Evolutionary conservation across 2,797 vertebrate species (phyloP).

Genomic region (Tachyglossus aculeatus): DNA sequence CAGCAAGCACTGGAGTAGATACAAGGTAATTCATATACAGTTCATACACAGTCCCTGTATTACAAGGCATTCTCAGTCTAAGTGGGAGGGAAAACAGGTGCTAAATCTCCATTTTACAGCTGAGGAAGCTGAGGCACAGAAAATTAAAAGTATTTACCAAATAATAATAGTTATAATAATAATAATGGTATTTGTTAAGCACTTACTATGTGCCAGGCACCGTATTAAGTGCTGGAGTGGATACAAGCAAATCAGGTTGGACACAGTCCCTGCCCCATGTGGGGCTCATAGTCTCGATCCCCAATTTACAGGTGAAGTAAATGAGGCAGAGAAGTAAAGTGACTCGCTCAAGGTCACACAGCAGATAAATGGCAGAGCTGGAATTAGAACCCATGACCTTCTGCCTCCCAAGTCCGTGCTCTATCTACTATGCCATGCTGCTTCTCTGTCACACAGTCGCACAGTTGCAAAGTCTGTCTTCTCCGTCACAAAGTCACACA

Average conservation of each 20-base stretch:
- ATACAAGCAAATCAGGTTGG: not conserved
- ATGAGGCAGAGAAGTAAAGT: not conserved
- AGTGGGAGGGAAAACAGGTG: too few species aligned
- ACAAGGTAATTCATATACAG: too few species aligned
- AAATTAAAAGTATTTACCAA: not conserved
- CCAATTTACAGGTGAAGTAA: not conserved
- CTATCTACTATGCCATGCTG: not conserved
- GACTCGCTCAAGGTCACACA: not conserved
- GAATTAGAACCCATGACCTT: not conserved
- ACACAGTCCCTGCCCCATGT: too few species aligned
- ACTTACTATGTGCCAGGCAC: not conserved
- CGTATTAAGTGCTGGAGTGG: too few species aligned
- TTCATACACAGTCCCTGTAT: too few species aligned
- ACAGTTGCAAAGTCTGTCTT: not conserved
- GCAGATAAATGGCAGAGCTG: not conserved
- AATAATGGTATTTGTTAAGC: not conserved
- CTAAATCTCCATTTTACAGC: too few species aligned
- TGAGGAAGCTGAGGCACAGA: not conserved
- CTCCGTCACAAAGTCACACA: too few species aligned
- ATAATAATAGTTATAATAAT: not conserved
- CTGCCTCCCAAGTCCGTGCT: not conserved
- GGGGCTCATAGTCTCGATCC: too few species aligned
- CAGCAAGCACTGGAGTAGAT: too few species aligned
- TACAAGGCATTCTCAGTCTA: too few species aligned
- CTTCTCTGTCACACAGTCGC: not conserved